Evolutionary conservation across 1,140 invertebrate genomes (phyloP).

Genomic region (Wiebesia pumilae): DNA sequence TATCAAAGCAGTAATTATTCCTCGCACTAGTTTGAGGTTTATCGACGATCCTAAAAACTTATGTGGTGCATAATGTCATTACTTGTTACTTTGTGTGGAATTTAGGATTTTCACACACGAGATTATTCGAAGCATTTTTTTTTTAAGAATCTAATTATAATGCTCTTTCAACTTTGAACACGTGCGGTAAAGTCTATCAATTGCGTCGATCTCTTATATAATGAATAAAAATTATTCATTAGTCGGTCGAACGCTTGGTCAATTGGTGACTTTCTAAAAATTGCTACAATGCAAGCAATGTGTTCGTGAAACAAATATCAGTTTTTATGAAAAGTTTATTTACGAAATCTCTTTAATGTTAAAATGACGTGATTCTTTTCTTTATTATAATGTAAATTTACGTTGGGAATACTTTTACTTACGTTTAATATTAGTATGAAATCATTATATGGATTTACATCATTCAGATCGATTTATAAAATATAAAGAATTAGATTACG

Average conservation of each 20-base stretch:
- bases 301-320: not conserved
- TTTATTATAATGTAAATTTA: too few species aligned
- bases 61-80: not conserved
- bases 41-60: not conserved
- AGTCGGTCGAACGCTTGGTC: not conserved
- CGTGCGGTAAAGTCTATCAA: not conserved
- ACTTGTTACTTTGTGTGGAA: not conserved
- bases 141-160: not conserved
- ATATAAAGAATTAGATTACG: too few species aligned
- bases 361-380: not conserved
- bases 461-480: too few species aligned
- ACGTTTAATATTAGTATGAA: too few species aligned
- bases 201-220: not conserved
- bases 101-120: not conserved
- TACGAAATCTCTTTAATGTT: not conserved
- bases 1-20: not conserved
- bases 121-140: not conserved
- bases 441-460: too few species aligned
- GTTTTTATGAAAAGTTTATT: not conserved
- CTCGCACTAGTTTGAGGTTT: not conserved
- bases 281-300: not conserved
- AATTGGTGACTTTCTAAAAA: not conserved
- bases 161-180: not conserved
- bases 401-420: too few species aligned
- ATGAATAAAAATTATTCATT: slow-evolving; percentile 10